Evolutionary conservation across 2,888 invertebrate species (phyloP).

Genomic region (Erebia epiphron): DNA sequence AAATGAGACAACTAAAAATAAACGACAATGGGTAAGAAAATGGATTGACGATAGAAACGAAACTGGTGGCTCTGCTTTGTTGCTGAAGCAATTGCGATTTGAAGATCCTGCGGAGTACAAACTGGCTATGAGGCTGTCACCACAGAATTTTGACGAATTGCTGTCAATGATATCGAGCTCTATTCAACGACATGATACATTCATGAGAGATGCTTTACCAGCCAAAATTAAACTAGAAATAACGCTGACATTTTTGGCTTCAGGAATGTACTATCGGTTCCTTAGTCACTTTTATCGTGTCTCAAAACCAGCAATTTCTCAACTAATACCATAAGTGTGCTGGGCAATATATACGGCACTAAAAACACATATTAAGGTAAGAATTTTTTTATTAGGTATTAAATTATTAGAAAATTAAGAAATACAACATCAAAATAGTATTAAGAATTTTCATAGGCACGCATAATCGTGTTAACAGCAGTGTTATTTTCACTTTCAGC

Average conservation of each 20-base stretch:
- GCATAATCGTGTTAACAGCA: constrained; percentile 10
- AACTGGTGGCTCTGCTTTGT: constrained; percentile 1
- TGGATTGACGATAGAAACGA: constrained; percentile 1
- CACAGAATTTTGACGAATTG: constrained; percentile 1
- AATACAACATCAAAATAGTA: constrained; percentile 35
- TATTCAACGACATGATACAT: constrained; percentile 1
- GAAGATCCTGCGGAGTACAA: constrained; percentile 1
- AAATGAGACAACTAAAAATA: background rate
- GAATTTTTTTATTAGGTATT: constrained; percentile 15
- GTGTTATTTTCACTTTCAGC: constrained; percentile 10
- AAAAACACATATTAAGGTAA: constrained; percentile 22
- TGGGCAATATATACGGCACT: constrained; percentile 16
- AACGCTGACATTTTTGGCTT: constrained; percentile 47
- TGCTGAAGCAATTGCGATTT: constrained; percentile 1
- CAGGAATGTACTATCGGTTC: constrained; percentile 44
- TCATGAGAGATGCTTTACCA: constrained; percentile 35
- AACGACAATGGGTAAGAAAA: constrained; percentile 1
- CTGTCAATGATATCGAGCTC: constrained; percentile 1
- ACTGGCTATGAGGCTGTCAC: background rate
- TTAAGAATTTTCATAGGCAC: constrained; percentile 31
- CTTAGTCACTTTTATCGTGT: constrained; percentile 45
- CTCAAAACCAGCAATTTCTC: constrained; percentile 43
- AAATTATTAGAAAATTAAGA: constrained; percentile 33
- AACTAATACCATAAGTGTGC: constrained; percentile 47
- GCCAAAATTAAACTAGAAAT: constrained; percentile 49